A percentile compares a stretch with the other conserved stretches of the same genome.
Conservation (phyloP, 2,888 invertebrate genomes). For the Drosophila buzzatii region DNA sequence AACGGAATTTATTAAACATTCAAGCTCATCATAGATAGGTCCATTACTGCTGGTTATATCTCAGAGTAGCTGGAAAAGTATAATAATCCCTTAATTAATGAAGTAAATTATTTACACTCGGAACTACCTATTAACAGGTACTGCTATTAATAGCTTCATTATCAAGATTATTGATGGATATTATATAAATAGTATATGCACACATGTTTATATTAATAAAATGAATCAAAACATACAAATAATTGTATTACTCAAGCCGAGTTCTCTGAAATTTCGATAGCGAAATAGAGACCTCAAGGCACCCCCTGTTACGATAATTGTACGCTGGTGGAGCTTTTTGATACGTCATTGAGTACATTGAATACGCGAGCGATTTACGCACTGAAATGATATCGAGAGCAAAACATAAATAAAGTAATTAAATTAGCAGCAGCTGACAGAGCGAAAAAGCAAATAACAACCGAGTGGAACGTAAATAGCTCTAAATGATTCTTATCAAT, state of each 20-base stretch:
- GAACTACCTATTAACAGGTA: background rate
- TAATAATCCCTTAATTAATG: background rate
- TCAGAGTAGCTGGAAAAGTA: no score
- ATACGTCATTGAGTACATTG: slow-evolving; percentile 5
- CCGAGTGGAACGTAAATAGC: slow-evolving; percentile 33
- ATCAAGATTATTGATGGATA: background rate
- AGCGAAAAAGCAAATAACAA: slow-evolving; percentile 30
- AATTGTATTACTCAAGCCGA: background rate
- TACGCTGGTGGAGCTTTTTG: background rate
- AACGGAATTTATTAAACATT: no score
- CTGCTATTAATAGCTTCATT: background rate
- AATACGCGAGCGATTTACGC: slow-evolving; percentile 28
- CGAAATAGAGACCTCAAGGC: background rate
- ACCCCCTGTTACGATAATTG: background rate
- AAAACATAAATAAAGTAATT: slow-evolving; percentile 56
- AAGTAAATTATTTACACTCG: background rate
- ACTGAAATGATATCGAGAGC: slow-evolving; percentile 28
- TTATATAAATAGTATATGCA: no score
- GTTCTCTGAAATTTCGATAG: background rate
- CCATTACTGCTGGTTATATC: no score
- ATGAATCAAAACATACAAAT: background rate
- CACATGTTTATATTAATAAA: background rate
- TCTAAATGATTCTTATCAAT: slow-evolving; percentile 50
- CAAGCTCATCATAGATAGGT: no score
- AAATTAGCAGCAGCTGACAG: slow-evolving; percentile 52